phyloP scores from a whole-genome alignment of 2,113 vertebrate species.

The Phrynosoma blainvillii region DNA sequence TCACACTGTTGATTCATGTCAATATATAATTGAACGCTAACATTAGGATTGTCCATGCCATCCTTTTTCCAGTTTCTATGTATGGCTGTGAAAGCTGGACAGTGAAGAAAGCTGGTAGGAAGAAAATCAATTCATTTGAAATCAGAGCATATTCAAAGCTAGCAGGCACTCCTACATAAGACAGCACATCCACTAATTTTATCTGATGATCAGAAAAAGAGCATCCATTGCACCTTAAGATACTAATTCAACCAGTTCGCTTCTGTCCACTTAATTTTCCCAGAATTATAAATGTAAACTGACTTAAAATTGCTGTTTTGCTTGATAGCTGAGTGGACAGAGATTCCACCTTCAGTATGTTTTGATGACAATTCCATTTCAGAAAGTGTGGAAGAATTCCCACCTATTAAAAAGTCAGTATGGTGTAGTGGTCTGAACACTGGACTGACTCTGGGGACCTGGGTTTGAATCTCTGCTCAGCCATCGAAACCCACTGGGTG shows the following conservation, averaged over 20 bases:
- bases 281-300: background rate
- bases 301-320: background rate
- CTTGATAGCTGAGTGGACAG: background rate
- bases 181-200: background rate
- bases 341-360: background rate
- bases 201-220: background rate
- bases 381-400: background rate
- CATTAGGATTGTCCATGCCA: too few relatives aligned
- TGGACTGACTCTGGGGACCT: too few relatives aligned
- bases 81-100: too few relatives aligned
- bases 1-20: too few relatives aligned
- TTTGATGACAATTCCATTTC: background rate
- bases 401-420: background rate
- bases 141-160: background rate
- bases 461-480: background rate
- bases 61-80: too few relatives aligned
- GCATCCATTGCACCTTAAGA: too few relatives aligned
- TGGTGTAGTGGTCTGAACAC: background rate
- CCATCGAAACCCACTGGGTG: too few relatives aligned
- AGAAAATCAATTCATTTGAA: too few relatives aligned
- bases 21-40: too few relatives aligned
- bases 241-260: background rate
- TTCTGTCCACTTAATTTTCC: background rate
- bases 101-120: too few relatives aligned
- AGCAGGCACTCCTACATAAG: background rate